phyloP scores from a whole-genome alignment of 2,113 vertebrate genomes.

The Talpa occidentalis region DNA sequence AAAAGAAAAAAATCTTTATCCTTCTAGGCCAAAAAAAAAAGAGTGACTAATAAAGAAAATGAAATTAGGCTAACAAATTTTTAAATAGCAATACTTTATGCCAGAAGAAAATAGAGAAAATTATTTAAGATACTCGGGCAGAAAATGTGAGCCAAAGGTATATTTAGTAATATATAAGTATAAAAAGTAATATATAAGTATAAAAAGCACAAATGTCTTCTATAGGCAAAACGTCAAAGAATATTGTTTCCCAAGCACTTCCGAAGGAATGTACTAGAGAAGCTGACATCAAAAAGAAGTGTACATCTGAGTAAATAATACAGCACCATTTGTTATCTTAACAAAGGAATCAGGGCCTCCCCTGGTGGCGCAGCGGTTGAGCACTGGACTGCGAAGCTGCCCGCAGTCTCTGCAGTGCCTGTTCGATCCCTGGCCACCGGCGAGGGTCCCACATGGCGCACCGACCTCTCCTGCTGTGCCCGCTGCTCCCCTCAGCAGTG shows the following conservation, averaged over 20 bases:
- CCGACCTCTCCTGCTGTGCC: no score
- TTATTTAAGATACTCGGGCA: neutral
- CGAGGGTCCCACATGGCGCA: no score
- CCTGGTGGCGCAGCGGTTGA: no score
- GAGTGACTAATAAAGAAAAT: neutral
- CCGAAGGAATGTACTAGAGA: neutral
- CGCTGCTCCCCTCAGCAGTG: no score
- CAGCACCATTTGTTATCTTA: neutral
- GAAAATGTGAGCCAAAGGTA: neutral
- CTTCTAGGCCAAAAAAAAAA: neutral
- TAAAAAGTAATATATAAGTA: neutral
- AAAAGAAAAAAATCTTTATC: neutral
- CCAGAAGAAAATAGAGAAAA: neutral
- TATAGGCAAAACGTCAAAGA: neutral
- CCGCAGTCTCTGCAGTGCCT: no score
- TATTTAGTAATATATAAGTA: neutral
- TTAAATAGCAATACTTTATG: neutral
- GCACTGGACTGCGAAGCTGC: no score
- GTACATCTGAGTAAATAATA: neutral
- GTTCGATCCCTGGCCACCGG: no score
- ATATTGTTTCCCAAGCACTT: neutral
- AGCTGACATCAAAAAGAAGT: neutral
- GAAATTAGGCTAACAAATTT: neutral
- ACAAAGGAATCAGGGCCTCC: neutral
- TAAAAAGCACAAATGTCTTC: neutral